Percentiles rank a stretch among this genome's conserved stretches.
Evolutionary conservation across 1,140 invertebrate species (phyloP).

Genomic region (Scylla paramamosain): DNA sequence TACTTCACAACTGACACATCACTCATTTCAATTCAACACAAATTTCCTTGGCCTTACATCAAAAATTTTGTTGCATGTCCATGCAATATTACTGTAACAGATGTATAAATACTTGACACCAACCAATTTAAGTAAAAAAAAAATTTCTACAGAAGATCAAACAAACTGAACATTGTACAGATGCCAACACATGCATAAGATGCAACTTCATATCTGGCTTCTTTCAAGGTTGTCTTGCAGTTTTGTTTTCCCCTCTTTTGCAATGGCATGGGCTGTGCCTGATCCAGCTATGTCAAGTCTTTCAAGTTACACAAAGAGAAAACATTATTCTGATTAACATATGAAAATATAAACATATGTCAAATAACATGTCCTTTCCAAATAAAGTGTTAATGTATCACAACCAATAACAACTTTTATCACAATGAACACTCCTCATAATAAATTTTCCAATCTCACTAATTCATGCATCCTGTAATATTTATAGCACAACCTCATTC

Average conservation of each 20-base stretch:
- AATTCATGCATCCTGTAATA: not conserved
- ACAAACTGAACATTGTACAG: not conserved
- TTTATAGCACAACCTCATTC: not conserved
- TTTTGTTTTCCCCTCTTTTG: not conserved
- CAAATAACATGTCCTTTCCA: too few relatives aligned
- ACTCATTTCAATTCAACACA: not conserved
- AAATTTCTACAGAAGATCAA: not conserved
- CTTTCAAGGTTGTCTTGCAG: not conserved
- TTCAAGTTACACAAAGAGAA: too few relatives aligned
- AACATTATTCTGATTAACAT: too few relatives aligned
- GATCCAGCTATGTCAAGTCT: not conserved
- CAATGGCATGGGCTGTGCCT: not conserved
- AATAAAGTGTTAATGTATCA: too few relatives aligned
- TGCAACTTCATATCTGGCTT: not conserved
- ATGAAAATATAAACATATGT: conserved; percentile 4
- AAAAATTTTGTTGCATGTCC: not conserved
- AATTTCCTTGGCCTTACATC: conserved; percentile 13
- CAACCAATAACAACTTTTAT: too few relatives aligned
- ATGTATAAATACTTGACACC: not conserved
- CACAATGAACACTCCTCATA: too few relatives aligned
- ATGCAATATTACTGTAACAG: not conserved
- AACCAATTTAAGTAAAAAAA: not conserved
- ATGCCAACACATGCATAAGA: not conserved
- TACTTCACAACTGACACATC: not conserved
- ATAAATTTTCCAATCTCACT: not conserved